These are phyloP conservation scores for Ericerus pela DNA, from an alignment of 1,140 invertebrate genomes.

Conservation along the genomic window DNA sequence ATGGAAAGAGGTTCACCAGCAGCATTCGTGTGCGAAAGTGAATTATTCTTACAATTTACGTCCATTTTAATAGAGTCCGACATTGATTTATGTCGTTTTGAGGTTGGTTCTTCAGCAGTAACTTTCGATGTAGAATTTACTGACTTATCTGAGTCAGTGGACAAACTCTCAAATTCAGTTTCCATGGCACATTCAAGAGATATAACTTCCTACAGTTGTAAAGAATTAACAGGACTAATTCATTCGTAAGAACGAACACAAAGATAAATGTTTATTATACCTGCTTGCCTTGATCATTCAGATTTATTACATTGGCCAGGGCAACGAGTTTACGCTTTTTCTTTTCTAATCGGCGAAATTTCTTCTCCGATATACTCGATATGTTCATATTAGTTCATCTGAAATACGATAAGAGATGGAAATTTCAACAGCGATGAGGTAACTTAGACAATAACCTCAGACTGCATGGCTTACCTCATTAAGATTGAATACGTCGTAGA, in stretches of 20 bases:
- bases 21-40: not conserved
- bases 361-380: not conserved
- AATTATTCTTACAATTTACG: no score
- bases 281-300: slow-evolving; percentile 15
- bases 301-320: slow-evolving; percentile 8
- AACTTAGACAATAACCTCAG: no score
- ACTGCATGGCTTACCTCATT: no score
- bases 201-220: no score
- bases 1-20: not conserved
- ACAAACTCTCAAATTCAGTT: not conserved
- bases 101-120: not conserved
- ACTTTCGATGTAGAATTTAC: not conserved
- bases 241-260: no score
- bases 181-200: no score
- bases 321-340: slow-evolving; percentile 15
- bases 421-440: no score
- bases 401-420: no score
- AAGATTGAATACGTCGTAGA: no score
- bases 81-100: not conserved
- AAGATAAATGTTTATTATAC: not conserved
- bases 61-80: not conserved
- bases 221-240: no score
- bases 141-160: not conserved
- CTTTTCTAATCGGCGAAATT: slow-evolving; percentile 14
- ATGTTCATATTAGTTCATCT: slow-evolving; percentile 8